Percentiles rank a stretch among this genome's conserved stretches.
phyloP scores from a whole-genome alignment of 2,888 invertebrate species.

The Cantharis rustica region DNA sequence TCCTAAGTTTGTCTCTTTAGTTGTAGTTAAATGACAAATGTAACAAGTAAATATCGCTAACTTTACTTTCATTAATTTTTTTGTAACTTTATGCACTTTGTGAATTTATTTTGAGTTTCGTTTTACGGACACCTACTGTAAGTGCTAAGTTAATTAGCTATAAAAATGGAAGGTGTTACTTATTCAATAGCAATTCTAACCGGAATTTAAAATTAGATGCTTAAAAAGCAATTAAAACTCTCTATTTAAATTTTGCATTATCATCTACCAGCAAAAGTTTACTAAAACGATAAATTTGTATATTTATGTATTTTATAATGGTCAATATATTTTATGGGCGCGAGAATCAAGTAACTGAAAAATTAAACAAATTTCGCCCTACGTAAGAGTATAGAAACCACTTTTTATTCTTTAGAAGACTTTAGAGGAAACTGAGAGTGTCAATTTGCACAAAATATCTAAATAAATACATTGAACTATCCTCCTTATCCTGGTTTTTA shows the following conservation, averaged over 20 bases:
- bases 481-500: background rate
- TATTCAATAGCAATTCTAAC: slow-evolving; percentile 14
- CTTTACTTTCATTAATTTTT: background rate
- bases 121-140: too few species aligned
- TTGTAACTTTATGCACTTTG: background rate
- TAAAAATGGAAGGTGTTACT: slow-evolving; percentile 11
- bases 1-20: background rate
- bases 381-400: too few species aligned
- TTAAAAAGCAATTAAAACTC: slow-evolving; percentile 18
- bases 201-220: slow-evolving; percentile 8
- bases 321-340: too few species aligned
- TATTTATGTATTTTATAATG: too few species aligned
- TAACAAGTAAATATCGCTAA: background rate
- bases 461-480: too few species aligned
- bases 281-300: background rate
- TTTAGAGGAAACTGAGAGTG: too few species aligned
- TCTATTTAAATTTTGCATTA: slow-evolving; percentile 14
- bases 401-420: too few species aligned
- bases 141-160: slow-evolving; percentile 1
- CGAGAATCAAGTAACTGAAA: too few species aligned
- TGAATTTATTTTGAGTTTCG: background rate
- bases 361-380: too few species aligned
- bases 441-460: too few species aligned
- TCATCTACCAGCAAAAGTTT: background rate
- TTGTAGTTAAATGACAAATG: background rate